These are phyloP conservation scores for Pseudochromis fuscus DNA, from an alignment of 2,797 vertebrate species.

Conservation along the genomic window DNA sequence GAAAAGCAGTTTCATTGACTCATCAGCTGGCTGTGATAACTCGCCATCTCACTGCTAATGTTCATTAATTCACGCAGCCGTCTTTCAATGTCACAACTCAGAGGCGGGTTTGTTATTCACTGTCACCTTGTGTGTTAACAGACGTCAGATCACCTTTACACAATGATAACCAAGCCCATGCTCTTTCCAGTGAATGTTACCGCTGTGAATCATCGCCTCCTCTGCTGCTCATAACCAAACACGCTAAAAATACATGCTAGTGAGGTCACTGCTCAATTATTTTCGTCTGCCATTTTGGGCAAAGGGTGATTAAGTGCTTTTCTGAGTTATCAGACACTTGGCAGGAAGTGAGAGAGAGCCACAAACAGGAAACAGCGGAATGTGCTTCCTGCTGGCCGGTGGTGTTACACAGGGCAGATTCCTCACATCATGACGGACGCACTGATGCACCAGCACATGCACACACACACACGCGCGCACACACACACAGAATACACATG, in stretches of 20 bases:
- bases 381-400: conserved; percentile 86
- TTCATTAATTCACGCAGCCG: neutral
- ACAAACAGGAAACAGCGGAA: conserved; percentile 89
- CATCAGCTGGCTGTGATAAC: conserved; percentile 12
- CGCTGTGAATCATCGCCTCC: conserved; percentile 21
- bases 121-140: conserved; percentile 1
- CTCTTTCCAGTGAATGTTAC: conserved; percentile 13
- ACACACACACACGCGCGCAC: conserved; percentile 6
- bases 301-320: conserved; percentile 82
- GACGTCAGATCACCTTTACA: neutral
- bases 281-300: conserved; percentile 64
- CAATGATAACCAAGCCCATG: neutral
- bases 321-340: conserved; percentile 86
- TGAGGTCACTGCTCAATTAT: conserved; percentile 68
- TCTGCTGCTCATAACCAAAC: conserved; percentile 23
- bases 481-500: conserved; percentile 43
- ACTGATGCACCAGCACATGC: conserved; percentile 42
- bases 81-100: neutral
- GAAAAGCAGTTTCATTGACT: conserved; percentile 23
- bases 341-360: conserved; percentile 85
- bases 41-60: conserved; percentile 4
- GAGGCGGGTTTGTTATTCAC: neutral
- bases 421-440: conserved; percentile 76
- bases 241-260: conserved; percentile 67
- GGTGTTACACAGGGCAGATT: conserved; percentile 80